Conservation (phyloP, 1,140 invertebrate species). For the Micrasema minimum region DNA sequence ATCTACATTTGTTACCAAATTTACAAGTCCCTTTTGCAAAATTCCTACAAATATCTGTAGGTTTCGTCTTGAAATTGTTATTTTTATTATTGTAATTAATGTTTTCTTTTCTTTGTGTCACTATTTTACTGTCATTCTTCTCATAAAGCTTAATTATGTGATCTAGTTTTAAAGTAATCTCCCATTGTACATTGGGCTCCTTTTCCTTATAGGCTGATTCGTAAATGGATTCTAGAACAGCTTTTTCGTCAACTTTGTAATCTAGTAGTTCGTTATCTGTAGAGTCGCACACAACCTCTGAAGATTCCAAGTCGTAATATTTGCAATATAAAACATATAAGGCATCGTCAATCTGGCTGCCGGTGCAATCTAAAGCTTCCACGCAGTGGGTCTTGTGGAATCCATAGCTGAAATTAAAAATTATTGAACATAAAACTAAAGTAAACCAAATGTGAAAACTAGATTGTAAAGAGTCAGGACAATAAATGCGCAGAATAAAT, state of each 20-base stretch:
- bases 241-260: slow-evolving; percentile 75
- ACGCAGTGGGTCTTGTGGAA: slow-evolving; percentile 78
- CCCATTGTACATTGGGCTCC: slow-evolving; percentile 74
- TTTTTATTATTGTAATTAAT: slow-evolving; percentile 60
- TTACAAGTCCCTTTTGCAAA: slow-evolving; percentile 75
- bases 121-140: slow-evolving; percentile 63
- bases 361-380: slow-evolving; percentile 74
- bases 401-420: slow-evolving; percentile 69
- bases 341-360: slow-evolving; percentile 73
- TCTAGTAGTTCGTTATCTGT: slow-evolving; percentile 68
- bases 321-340: slow-evolving; percentile 75
- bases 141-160: slow-evolving; percentile 73
- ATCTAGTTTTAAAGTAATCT: slow-evolving; percentile 72
- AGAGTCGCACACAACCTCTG: slow-evolving; percentile 60
- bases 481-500: too few relatives aligned
- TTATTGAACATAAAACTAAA: too few relatives aligned
- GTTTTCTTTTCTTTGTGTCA: slow-evolving; percentile 58
- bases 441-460: too few relatives aligned
- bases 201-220: slow-evolving; percentile 74
- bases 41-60: slow-evolving; percentile 74
- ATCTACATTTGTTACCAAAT: slow-evolving; percentile 77
- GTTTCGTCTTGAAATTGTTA: slow-evolving; percentile 63
- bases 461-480: too few relatives aligned
- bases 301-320: slow-evolving; percentile 70
- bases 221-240: slow-evolving; percentile 79